These are phyloP conservation scores for Scaptomyza polygonia DNA, from an alignment of 2,888 invertebrate species.

Conservation along the genomic window DNA sequence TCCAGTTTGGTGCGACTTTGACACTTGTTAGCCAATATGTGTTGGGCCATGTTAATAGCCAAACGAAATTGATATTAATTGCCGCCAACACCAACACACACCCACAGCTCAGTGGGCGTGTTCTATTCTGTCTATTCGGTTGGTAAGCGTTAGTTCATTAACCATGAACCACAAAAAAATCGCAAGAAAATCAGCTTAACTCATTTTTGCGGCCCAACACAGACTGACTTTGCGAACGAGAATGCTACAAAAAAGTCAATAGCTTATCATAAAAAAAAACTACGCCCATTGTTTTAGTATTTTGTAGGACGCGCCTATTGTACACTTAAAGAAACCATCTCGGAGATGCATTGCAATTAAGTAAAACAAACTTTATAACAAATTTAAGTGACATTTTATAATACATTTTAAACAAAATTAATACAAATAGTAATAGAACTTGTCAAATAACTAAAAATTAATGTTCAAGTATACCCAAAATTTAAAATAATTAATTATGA, in stretches of 20 bases:
- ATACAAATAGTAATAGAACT: too few species aligned
- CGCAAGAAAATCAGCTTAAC: constrained; percentile 70
- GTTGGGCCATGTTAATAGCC: constrained; percentile 75
- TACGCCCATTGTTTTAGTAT: constrained; percentile 10
- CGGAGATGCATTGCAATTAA: too few species aligned
- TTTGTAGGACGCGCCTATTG: constrained; percentile 6
- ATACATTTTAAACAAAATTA: too few species aligned
- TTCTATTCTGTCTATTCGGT: constrained; percentile 3
- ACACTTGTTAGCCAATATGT: constrained; percentile 80
- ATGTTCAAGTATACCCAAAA: too few species aligned
- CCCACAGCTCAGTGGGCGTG: constrained; percentile 55
- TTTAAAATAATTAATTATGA: too few species aligned
- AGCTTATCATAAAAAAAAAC: constrained; percentile 31
- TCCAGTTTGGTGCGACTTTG: constrained; percentile 80
- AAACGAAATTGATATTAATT: constrained; percentile 77
- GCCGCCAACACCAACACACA: constrained; percentile 46
- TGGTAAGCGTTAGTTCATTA: constrained; percentile 56
- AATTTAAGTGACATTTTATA: too few species aligned
- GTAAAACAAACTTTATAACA: too few species aligned
- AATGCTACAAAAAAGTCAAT: constrained; percentile 38
- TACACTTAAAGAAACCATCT: not conserved
- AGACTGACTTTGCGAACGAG: not conserved
- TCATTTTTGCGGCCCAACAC: constrained; percentile 50
- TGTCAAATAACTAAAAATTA: too few species aligned
- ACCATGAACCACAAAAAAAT: constrained; percentile 39